Evolutionary conservation across 2,888 invertebrate genomes (phyloP).

Genomic region (Bugulina stolonifera): DNA sequence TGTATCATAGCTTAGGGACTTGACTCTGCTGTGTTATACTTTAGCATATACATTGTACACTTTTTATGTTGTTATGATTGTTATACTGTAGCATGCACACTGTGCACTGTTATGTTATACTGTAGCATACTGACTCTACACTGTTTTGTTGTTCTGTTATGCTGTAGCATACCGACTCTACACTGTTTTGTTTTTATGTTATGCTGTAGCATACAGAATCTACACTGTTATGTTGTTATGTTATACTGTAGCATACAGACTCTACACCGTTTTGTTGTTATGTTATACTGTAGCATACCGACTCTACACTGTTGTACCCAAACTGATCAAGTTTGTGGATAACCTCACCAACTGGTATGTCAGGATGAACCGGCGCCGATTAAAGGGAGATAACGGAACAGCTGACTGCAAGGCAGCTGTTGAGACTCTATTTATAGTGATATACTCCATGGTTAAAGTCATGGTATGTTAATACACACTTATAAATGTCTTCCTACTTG

Average conservation of each 20-base stretch:
- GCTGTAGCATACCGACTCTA: neutral
- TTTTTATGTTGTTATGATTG: too few species aligned
- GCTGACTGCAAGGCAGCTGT: constrained; percentile 78
- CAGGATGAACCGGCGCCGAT: constrained; percentile 84
- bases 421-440: constrained; percentile 78
- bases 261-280: too few species aligned
- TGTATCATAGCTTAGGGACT: neutral
- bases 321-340: constrained; percentile 89
- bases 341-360: constrained; percentile 99
- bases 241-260: too few species aligned
- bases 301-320: constrained; percentile 89
- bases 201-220: too few species aligned
- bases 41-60: neutral
- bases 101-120: neutral
- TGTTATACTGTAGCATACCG: constrained; percentile 66
- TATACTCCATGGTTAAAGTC: constrained; percentile 79
- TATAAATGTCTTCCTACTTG: neutral
- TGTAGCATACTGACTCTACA: neutral
- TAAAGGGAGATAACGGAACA: constrained; percentile 81
- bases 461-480: constrained; percentile 59
- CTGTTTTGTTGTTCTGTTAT: neutral
- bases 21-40: neutral
- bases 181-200: neutral
- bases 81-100: neutral
- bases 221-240: too few species aligned